Evolutionary conservation across 2,888 invertebrate species (phyloP), one percentile per base, ranked within the genome.

Genomic region (Cephus rjabovi): DNA sequence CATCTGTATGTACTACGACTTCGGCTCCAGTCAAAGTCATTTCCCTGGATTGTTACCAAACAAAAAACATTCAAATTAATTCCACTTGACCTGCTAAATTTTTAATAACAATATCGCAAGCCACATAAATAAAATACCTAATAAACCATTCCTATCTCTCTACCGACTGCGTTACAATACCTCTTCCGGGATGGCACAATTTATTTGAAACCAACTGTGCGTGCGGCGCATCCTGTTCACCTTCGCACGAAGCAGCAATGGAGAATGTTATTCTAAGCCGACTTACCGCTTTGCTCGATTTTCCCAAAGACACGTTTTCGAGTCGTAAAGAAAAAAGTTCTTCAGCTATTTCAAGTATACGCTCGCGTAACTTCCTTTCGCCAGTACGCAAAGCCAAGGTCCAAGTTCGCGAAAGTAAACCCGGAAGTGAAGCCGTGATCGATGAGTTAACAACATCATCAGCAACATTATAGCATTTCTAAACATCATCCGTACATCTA

Each of bases 21-120:
- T 87, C 86, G 31, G 89, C 84, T 23, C 89, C 90, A 11, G 89
- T 88, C 75, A 84, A 79, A 76, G 83, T 83, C 74, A 86, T 77
- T 83, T 89, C 89, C 76, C 89, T 89, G 82, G 6, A 84, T 80
- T 71, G 31, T 12, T 71, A 71, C 23, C 23, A 1, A 56, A 56
- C 6, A 56, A 23, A 23, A 56, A 56, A 56, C 9, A 23, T 23
- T 56, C 15, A 23, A 56, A 56, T 56, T 56, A 56, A 56, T 56
- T 23, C 2, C 23, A 23, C 9, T 56, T 9, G 23, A 56, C 23
- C 56, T 56, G 56, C 23, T 23, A 9, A 56, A 56, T 56, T 56
- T 56, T 56, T 23, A 56, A 56, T 23, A 56, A 56, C 9, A 56
- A 56, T 9, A 23, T 56, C 23, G 23, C 56, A 56, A 56, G 56